These are phyloP conservation scores for Megalopta genalis DNA, from an alignment of 1,140 invertebrate genomes.

Conservation along the genomic window DNA sequence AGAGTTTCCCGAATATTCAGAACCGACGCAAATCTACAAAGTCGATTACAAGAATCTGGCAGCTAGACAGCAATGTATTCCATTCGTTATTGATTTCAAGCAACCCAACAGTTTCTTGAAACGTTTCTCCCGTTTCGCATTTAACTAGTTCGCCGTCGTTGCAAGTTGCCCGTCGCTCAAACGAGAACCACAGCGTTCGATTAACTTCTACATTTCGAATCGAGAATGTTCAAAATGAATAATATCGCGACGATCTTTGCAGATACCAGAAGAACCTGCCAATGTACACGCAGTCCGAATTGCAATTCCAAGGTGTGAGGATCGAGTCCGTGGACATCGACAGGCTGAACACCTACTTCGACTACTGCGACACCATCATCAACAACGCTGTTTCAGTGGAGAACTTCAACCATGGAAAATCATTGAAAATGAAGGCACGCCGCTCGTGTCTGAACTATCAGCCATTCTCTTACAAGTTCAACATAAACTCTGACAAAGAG, in stretches of 20 bases:
- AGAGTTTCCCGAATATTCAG: too few species aligned
- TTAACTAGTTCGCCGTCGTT: too few species aligned
- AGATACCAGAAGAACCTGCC: slow-evolving; percentile 74
- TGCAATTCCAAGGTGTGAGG: slow-evolving; percentile 82
- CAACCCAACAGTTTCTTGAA: too few species aligned
- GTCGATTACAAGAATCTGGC: too few species aligned
- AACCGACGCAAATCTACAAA: too few species aligned
- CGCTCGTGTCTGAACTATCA: slow-evolving; percentile 83
- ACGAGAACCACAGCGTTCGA: too few species aligned
- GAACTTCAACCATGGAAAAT: slow-evolving; percentile 67
- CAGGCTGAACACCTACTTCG: slow-evolving; percentile 82
- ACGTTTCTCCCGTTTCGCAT: too few species aligned
- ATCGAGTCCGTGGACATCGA: slow-evolving; percentile 84
- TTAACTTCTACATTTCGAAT: too few species aligned
- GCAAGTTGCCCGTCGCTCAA: too few species aligned
- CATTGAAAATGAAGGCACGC: slow-evolving; percentile 75
- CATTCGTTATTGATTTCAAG: too few species aligned
- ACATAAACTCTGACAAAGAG: slow-evolving; percentile 78
- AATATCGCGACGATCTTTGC: background rate
- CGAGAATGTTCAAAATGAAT: too few species aligned
- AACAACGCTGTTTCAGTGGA: slow-evolving; percentile 77
- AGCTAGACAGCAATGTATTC: too few species aligned
- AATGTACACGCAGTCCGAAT: slow-evolving; percentile 78
- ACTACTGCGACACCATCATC: slow-evolving; percentile 74
- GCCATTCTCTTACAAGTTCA: slow-evolving; percentile 82